Conservation (phyloP, 2,888 invertebrate species). For the Mamestra brassicae region DNA sequence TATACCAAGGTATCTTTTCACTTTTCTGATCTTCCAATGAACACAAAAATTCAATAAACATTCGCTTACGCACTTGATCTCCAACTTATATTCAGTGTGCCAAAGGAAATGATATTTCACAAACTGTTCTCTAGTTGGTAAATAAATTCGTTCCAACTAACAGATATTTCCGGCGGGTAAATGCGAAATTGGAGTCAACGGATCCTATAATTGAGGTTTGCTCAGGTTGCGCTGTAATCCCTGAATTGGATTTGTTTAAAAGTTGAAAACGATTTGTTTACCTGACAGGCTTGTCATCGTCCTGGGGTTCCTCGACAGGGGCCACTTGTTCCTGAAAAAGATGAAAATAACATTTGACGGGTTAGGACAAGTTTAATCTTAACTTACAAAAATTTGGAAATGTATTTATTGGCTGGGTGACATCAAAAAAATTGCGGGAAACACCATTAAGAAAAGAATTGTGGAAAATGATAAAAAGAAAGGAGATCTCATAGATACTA, state of each 20-base stretch:
- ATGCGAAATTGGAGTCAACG: slow-evolving; percentile 17
- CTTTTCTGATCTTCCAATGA: no score
- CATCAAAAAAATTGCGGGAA: no score
- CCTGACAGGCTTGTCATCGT: slow-evolving; percentile 81
- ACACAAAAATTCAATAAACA: background rate
- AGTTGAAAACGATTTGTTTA: slow-evolving; percentile 56
- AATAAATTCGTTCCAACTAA: slow-evolving; percentile 36
- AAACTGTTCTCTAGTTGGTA: slow-evolving; percentile 27
- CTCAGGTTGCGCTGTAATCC: slow-evolving; percentile 7
- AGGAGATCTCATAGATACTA: background rate
- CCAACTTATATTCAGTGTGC: slow-evolving; percentile 1
- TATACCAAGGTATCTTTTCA: no score
- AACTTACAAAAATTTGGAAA: no score
- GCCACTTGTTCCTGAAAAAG: slow-evolving; percentile 84
- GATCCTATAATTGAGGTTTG: slow-evolving; percentile 15
- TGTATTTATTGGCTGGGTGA: no score
- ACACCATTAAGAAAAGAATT: background rate
- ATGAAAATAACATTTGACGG: slow-evolving; percentile 25
- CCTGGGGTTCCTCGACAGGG: slow-evolving; percentile 85
- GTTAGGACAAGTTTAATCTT: background rate
- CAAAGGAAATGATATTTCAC: slow-evolving; percentile 39
- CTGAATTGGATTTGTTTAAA: slow-evolving; percentile 18
- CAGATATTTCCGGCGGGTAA: slow-evolving; percentile 32
- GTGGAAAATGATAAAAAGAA: background rate
- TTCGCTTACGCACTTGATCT: background rate